A percentile compares a stretch with the other conserved stretches of the same genome.
These are phyloP conservation scores for Mesaphorura yosii DNA, from an alignment of 1,140 invertebrate species.

Conservation along the genomic window DNA sequence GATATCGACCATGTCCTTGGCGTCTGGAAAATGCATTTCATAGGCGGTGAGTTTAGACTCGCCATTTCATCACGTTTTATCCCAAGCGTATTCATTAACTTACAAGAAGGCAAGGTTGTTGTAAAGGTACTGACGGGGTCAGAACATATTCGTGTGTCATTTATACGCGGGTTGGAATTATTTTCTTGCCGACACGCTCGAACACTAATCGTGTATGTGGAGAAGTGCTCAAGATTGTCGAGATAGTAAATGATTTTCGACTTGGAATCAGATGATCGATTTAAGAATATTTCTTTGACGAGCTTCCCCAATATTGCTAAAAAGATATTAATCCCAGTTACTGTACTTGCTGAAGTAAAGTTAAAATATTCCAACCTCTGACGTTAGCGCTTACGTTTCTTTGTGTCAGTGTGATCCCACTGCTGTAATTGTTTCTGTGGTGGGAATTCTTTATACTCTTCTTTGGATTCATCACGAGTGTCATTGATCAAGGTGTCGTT, in stretches of 20 bases:
- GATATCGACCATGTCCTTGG: conserved; percentile 35
- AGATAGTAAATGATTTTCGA: conserved; percentile 35
- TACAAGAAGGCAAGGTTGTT: conserved; percentile 18
- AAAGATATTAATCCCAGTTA: too few species aligned
- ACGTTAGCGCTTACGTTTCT: too few species aligned
- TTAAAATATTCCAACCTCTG: too few species aligned
- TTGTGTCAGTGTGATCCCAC: too few species aligned
- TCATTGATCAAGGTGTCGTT: conserved; percentile 35
- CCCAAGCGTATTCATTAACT: conserved; percentile 1
- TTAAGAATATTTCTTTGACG: too few species aligned
- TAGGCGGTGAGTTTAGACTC: neutral
- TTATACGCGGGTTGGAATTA: conserved; percentile 11
- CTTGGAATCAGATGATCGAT: too few species aligned
- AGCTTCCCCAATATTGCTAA: too few species aligned
- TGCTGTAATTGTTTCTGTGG: too few species aligned
- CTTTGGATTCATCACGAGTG: neutral
- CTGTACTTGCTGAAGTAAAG: too few species aligned
- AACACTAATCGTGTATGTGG: conserved; percentile 55
- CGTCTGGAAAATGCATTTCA: conserved; percentile 31
- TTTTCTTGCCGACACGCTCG: conserved; percentile 52
- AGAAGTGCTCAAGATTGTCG: conserved; percentile 55
- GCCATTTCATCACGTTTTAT: neutral
- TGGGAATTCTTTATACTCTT: neutral
- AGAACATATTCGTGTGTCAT: conserved; percentile 23
- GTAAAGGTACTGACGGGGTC: conserved; percentile 8